These are phyloP conservation scores for Gallinago nigripennis DNA, from an alignment of 2,797 vertebrate genomes.

Conservation along the genomic window DNA sequence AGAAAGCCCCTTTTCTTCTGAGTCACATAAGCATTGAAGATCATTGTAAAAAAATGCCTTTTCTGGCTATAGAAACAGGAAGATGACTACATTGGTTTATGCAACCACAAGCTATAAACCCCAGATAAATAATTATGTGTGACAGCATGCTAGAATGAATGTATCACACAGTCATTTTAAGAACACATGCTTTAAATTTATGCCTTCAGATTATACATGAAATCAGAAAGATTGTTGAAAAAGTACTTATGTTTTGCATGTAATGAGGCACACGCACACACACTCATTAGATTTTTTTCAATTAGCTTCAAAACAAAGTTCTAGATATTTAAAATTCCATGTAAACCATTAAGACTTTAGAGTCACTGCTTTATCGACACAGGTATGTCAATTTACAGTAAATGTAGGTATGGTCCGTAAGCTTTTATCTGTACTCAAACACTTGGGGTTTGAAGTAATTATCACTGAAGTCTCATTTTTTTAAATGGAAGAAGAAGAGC, in stretches of 20 bases:
- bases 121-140: not conserved
- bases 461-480: not conserved
- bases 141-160: not conserved
- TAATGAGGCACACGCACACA: rapidly evolving
- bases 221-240: not conserved
- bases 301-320: not conserved
- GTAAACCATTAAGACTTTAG: not conserved
- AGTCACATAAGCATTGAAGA: not conserved
- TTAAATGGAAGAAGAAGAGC: not conserved
- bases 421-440: not conserved
- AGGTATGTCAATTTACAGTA: not conserved
- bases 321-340: not conserved
- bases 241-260: not conserved
- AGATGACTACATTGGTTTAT: not conserved
- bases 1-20: not conserved
- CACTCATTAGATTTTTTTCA: not conserved
- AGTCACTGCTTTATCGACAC: not conserved
- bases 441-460: not conserved
- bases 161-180: not conserved
- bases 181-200: not conserved
- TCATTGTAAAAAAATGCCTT: not conserved
- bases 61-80: not conserved
- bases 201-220: not conserved
- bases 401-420: not conserved
- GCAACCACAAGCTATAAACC: not conserved